These are phyloP conservation scores for Fulmarus glacialis DNA, from an alignment of 2,113 vertebrate genomes.

Conservation along the genomic window DNA sequence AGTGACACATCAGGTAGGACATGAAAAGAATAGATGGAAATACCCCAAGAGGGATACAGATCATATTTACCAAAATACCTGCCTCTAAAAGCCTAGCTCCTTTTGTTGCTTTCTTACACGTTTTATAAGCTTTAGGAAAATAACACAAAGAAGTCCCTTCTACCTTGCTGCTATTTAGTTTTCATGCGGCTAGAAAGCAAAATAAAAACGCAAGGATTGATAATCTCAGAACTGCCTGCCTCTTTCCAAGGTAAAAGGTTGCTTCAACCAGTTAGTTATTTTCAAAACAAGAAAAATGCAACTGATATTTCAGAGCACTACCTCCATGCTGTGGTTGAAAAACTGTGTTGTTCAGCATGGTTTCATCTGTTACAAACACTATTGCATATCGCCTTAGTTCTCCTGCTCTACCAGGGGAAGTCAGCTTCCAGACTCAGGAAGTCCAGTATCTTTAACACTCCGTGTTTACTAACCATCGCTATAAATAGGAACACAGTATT, in stretches of 20 bases:
- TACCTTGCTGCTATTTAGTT: neutral
- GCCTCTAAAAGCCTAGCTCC: neutral
- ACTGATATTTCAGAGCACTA: neutral
- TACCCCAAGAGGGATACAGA: neutral
- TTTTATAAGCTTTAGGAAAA: neutral
- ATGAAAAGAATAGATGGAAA: neutral
- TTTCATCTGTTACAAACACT: neutral
- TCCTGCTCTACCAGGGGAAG: neutral
- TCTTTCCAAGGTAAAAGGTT: neutral
- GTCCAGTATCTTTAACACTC: neutral
- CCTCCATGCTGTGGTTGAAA: neutral
- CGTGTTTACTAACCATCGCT: neutral
- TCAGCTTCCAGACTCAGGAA: neutral
- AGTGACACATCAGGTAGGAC: neutral
- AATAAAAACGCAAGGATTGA: neutral
- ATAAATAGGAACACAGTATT: neutral
- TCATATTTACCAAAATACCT: neutral
- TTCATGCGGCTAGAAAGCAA: neutral
- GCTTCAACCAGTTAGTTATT: neutral
- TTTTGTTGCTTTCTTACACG: neutral
- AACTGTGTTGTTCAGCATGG: no score
- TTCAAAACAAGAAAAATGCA: neutral
- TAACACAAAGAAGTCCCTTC: neutral
- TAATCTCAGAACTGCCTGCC: neutral
- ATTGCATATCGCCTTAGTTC: fast-evolving